Conservation (phyloP, 2,888 invertebrate genomes). For the Xanthostigma xanthostigma region DNA sequence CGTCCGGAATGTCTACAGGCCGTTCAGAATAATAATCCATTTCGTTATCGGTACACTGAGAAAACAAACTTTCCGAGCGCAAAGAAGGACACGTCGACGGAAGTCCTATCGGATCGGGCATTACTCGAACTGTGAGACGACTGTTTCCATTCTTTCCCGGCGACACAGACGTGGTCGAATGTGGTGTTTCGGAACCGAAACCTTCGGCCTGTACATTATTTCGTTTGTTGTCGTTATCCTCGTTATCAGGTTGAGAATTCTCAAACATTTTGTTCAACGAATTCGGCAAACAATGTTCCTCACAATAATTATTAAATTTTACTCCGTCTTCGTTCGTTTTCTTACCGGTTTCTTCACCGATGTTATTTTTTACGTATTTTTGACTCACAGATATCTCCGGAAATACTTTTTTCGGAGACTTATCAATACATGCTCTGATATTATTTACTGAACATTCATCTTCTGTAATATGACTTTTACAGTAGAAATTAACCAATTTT, state of each 20-base stretch:
- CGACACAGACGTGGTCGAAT: constrained; percentile 13
- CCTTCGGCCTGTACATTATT: neutral
- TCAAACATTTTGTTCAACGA: constrained; percentile 9
- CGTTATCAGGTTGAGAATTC: constrained; percentile 12
- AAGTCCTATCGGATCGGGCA: constrained; percentile 38
- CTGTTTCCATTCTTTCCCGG: constrained; percentile 15
- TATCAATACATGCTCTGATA: too few species aligned
- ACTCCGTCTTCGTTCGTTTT: too few species aligned
- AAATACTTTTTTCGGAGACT: too few species aligned
- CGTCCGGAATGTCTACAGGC: constrained; percentile 24
- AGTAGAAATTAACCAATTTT: too few species aligned
- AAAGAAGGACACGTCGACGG: constrained; percentile 10
- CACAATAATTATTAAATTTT: too few species aligned
- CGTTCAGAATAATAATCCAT: constrained; percentile 22
- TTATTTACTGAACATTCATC: too few species aligned
- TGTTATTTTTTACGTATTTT: too few species aligned
- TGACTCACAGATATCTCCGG: too few species aligned
- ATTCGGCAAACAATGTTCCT: too few species aligned
- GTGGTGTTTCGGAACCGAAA: too few species aligned
- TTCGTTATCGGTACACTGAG: constrained; percentile 18
- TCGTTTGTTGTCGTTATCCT: constrained; percentile 12
- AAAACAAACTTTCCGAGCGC: constrained; percentile 16
- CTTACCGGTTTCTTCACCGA: constrained; percentile 4
- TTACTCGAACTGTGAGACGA: constrained; percentile 47
- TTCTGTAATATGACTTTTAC: too few species aligned